A percentile compares a stretch with the other conserved stretches of the same genome.
phyloP scores from a whole-genome alignment of 2,888 invertebrate species.

The Mesorhabditis spiculigera region DNA sequence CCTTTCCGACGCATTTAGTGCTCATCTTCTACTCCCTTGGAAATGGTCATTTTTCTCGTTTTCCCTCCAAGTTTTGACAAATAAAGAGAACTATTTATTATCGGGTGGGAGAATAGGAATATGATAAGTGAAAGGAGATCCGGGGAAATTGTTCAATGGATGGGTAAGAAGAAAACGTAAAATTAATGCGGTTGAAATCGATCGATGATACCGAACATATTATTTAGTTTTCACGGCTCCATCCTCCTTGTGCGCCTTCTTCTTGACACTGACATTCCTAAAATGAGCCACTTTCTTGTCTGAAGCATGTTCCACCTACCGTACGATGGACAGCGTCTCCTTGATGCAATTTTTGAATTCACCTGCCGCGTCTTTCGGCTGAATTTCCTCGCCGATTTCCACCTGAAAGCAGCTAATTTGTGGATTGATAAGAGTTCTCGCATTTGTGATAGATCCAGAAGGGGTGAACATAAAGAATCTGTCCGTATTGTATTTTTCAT shows the following conservation, averaged over 20 bases:
- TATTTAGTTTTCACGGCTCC: background rate
- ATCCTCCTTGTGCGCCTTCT: background rate
- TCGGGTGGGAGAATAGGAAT: background rate
- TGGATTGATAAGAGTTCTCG: background rate
- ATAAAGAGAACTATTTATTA: background rate
- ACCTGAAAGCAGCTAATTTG: background rate
- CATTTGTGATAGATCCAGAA: too few relatives aligned
- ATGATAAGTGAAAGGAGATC: background rate
- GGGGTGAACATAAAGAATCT: too few relatives aligned
- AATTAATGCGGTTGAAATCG: background rate
- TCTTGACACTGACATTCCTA: background rate
- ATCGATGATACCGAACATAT: background rate
- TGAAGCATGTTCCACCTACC: background rate
- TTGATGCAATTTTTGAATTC: conserved; percentile 5
- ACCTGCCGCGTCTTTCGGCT: conserved; percentile 3
- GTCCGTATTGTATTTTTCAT: too few relatives aligned
- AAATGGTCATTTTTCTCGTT: background rate
- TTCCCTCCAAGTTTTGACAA: background rate
- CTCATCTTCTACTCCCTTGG: background rate
- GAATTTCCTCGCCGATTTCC: conserved; percentile 1
- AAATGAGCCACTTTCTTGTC: background rate
- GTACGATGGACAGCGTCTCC: conserved; percentile 1
- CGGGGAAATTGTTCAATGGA: background rate
- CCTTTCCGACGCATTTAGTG: background rate
- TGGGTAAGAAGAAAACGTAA: background rate